Evolutionary conservation across 2,113 vertebrate genomes (phyloP).

Genomic region (Sinocyclocheilus rhinocerous): DNA sequence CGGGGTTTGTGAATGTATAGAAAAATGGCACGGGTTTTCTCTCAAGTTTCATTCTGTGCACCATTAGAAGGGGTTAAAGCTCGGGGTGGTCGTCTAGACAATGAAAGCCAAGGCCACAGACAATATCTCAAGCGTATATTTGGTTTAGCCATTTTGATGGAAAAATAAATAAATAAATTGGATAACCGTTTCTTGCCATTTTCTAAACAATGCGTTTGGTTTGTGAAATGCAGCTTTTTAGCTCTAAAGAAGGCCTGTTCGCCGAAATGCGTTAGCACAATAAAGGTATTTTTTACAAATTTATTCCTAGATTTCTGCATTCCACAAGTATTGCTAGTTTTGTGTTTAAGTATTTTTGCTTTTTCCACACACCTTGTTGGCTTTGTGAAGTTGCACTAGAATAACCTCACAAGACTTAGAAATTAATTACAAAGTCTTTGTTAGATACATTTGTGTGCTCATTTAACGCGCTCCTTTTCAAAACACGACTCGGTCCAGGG

Average conservation of each 20-base stretch:
- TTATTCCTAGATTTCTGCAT: background rate
- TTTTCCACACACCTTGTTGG: background rate
- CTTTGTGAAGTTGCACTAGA: background rate
- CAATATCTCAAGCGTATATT: background rate
- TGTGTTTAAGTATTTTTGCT: background rate
- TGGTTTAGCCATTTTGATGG: background rate
- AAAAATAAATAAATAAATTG: too few species aligned
- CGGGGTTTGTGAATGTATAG: background rate
- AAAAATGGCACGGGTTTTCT: background rate
- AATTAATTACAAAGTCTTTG: background rate
- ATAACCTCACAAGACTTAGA: background rate
- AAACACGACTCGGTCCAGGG: background rate
- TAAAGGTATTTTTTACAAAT: background rate
- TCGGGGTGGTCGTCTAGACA: conserved; percentile 37
- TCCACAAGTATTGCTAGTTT: background rate
- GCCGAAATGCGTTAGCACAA: background rate
- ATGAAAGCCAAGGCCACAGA: conserved; percentile 34
- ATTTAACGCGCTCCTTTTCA: background rate
- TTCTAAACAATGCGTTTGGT: background rate
- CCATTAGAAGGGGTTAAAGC: background rate
- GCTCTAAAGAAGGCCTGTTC: background rate
- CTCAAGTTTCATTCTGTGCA: background rate
- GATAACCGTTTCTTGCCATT: background rate
- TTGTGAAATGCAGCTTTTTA: background rate
- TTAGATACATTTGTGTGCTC: background rate